These are phyloP conservation scores for Forbesichthys papilliferus DNA, from an alignment of 2,113 vertebrate genomes.

Conservation along the genomic window DNA sequence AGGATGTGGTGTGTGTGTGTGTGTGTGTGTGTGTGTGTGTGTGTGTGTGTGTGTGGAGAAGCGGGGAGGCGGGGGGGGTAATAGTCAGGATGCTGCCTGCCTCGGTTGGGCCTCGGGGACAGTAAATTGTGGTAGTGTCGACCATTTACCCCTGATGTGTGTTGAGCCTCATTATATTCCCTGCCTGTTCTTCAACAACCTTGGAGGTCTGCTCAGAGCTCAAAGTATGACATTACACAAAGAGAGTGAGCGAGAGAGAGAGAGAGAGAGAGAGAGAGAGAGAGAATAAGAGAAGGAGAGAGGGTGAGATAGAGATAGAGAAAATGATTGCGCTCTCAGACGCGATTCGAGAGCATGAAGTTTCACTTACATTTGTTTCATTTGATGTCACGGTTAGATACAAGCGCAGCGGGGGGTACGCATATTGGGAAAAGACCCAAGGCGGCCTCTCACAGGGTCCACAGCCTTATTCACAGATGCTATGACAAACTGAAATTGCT, in stretches of 20 bases:
- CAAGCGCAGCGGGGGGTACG: constrained; percentile 22
- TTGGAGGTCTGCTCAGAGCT: constrained; percentile 34
- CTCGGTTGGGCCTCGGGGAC: constrained; percentile 61
- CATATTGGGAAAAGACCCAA: constrained; percentile 3
- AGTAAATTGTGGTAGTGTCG: constrained; percentile 51
- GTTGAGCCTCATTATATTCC: constrained; percentile 48
- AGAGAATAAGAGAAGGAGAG: constrained; percentile 13
- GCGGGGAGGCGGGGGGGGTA: too few species aligned
- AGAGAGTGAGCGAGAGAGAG: not conserved
- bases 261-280: not conserved
- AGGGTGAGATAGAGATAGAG: not conserved
- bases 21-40: too few species aligned
- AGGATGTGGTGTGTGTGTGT: too few species aligned
- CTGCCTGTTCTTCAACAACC: constrained; percentile 38
- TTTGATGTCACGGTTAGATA: constrained; percentile 45
- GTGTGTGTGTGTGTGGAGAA: too few species aligned
- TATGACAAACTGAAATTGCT: constrained; percentile 35
- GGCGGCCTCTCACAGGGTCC: not conserved
- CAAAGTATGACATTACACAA: constrained; percentile 9
- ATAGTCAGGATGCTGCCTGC: not conserved
- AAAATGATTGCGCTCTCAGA: constrained; percentile 31
- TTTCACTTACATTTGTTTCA: constrained; percentile 54
- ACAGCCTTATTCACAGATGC: constrained; percentile 27
- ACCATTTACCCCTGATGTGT: constrained; percentile 51
- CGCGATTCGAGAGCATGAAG: constrained; percentile 43